A percentile compares a stretch with the other conserved stretches of the same genome.
phyloP scores from a whole-genome alignment of 1,140 invertebrate species.

The Sinella curviseta region DNA sequence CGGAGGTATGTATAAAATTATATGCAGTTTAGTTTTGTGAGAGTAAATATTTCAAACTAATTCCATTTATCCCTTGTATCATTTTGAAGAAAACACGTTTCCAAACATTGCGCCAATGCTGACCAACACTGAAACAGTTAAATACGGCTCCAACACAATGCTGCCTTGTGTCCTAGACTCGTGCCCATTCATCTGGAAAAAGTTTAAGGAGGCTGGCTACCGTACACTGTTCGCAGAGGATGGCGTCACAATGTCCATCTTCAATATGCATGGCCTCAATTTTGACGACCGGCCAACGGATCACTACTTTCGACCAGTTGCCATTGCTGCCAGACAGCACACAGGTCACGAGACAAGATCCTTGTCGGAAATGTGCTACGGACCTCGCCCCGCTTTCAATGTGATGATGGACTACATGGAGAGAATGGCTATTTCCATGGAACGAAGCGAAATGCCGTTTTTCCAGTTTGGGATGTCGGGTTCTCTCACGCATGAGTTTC shows the following conservation, averaged over 20 bases:
- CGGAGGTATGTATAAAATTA: conserved; percentile 55
- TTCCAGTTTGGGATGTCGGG: conserved; percentile 80
- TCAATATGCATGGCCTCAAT: conserved; percentile 54
- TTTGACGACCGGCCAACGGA: conserved; percentile 56
- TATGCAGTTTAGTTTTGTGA: neutral
- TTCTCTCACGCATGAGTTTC: conserved; percentile 72
- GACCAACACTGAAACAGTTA: conserved; percentile 61
- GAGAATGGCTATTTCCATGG: neutral
- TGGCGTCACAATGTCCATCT: conserved; percentile 55
- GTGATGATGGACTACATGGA: conserved; percentile 32
- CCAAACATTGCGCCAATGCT: conserved; percentile 75
- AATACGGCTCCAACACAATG: conserved; percentile 60
- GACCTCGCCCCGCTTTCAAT: conserved; percentile 61
- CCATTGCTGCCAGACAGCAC: conserved; percentile 24
- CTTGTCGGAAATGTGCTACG: conserved; percentile 58
- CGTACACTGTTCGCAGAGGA: conserved; percentile 79
- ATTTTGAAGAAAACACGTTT: conserved; percentile 69
- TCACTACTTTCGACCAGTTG: conserved; percentile 57
- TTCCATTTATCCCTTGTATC: conserved; percentile 52
- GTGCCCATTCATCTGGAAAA: conserved; percentile 80
- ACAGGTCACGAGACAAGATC: conserved; percentile 28
- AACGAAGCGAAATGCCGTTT: conserved; percentile 49
- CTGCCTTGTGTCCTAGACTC: conserved; percentile 64
- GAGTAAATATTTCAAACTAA: neutral
- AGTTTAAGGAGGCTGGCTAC: conserved; percentile 69